Base-by-base conservation (phyloP, 2,888 invertebrate species). In the Julus scanicus region DNA sequence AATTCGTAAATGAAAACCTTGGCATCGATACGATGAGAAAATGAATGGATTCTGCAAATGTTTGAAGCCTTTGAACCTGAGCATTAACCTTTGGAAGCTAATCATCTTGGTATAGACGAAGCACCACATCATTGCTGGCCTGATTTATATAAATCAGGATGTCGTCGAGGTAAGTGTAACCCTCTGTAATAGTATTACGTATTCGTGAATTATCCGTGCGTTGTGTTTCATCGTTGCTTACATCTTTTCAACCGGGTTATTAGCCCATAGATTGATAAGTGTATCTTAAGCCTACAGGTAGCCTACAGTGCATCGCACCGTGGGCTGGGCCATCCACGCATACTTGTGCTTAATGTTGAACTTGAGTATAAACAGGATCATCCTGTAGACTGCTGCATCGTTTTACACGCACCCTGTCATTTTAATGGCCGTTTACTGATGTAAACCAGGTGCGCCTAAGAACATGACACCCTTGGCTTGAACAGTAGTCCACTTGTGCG, bases 81-180 rank as follows among this genome's bases (percentile, higher is more conserved):
- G 57, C 57, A n/a, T 57, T 57, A 13, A 57, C 17, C 53, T 53
- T 53, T 53, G 53, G 53, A 53, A 53, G 9, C 57, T 5, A 57
- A 17, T 29, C 29, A 29, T 57, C 57, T 57, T 57, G 57, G 57
- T n/a, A 17, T 57, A 57, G 57, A 48, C 3, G 57, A 57, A 57
- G n/a, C n/a, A 57, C 57, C 57, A 57, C 57, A 57, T 57, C 57
- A 57, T n/a, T n/a, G 57, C 57, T 57, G 57, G 57, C 57, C 57
- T 57, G 57, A n/a, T 57, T 57, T 57, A 57, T 57, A n/a, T 57
- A 57, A 57, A 57, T 57, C 57, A 57, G 57, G n/a, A 57, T 57
- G 57, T 57, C 57, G n/a, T 57, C 57, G 57, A 57, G 57, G 57
- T 57, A 57, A 57, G 57, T n/a, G n/a, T 57, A 57, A 57, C 57